A percentile compares a stretch with the other conserved stretches of the same genome.
These are phyloP conservation scores for Drosophila pandora DNA, from an alignment of 1,140 invertebrate species.

Conservation along the genomic window DNA sequence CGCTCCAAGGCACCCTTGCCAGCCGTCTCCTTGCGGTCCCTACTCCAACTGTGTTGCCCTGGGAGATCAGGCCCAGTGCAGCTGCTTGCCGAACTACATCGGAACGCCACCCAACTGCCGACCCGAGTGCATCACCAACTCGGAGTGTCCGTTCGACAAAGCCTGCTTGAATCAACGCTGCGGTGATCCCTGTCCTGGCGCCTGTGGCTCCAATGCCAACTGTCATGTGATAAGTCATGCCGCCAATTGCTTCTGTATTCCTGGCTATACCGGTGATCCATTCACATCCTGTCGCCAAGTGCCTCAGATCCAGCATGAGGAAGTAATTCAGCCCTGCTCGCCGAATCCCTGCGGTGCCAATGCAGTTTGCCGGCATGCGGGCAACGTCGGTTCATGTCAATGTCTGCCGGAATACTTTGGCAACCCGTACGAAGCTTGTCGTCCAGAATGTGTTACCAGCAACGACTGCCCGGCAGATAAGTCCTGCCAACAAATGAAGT, in stretches of 20 bases:
- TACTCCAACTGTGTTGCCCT: slow-evolving; percentile 89
- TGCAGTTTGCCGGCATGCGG: slow-evolving; percentile 89
- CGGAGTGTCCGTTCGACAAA: slow-evolving; percentile 87
- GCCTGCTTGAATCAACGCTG: slow-evolving; percentile 87
- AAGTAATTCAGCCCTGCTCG: slow-evolving; percentile 83
- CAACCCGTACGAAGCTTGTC: slow-evolving; percentile 88
- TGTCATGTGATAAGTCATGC: slow-evolving; percentile 76
- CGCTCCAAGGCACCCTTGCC: slow-evolving; percentile 84
- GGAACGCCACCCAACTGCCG: slow-evolving; percentile 91
- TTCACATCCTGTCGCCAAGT: slow-evolving; percentile 84
- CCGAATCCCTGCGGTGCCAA: slow-evolving; percentile 88
- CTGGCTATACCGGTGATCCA: slow-evolving; percentile 85
- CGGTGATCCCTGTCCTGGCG: slow-evolving; percentile 90
- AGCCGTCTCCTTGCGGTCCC: slow-evolving; percentile 90
- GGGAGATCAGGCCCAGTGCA: slow-evolving; percentile 88
- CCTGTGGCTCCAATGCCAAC: slow-evolving; percentile 83
- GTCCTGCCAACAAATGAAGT: slow-evolving; percentile 91
- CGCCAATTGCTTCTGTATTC: slow-evolving; percentile 84
- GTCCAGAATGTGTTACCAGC: slow-evolving; percentile 90
- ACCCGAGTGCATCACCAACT: slow-evolving; percentile 92
- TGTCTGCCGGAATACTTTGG: slow-evolving; percentile 90
- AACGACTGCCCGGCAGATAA: slow-evolving; percentile 88
- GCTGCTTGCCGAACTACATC: slow-evolving; percentile 88
- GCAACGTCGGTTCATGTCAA: slow-evolving; percentile 88
- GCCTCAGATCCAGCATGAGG: slow-evolving; percentile 84